A percentile compares a stretch with the other conserved stretches of the same genome.
phyloP scores from a whole-genome alignment of 2,888 invertebrate species.

The Rhagonycha lutea region DNA sequence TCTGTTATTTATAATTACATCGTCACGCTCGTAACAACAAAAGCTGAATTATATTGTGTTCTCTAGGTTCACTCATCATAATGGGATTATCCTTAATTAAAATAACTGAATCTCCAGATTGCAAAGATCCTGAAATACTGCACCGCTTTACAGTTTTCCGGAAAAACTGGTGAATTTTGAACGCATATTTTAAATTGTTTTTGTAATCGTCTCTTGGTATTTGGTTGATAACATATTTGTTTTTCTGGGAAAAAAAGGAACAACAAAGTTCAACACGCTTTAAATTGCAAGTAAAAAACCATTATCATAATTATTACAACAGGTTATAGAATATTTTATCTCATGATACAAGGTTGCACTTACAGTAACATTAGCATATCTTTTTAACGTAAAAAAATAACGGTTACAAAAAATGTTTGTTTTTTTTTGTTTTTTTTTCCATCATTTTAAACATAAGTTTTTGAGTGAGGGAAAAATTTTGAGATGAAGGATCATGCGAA shows the following conservation, averaged over 20 bases:
- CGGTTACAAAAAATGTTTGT: neutral
- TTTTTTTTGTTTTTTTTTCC: too few relatives aligned
- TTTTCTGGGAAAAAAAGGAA: neutral
- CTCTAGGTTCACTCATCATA: neutral
- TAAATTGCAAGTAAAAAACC: constrained; percentile 1
- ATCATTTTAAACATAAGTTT: neutral
- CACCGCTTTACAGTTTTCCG: too few relatives aligned
- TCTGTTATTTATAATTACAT: neutral
- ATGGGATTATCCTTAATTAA: neutral
- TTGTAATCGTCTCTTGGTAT: neutral
- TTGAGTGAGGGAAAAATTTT: neutral
- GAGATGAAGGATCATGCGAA: neutral
- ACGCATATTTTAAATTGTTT: neutral
- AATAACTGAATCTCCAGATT: neutral
- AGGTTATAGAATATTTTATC: neutral
- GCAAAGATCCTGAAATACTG: too few relatives aligned
- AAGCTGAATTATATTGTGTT: neutral
- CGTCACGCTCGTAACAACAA: neutral
- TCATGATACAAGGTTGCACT: constrained; percentile 1
- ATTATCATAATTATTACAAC: neutral
- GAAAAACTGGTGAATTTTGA: neutral
- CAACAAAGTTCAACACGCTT: neutral
- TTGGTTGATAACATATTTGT: neutral
- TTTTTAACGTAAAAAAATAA: neutral
- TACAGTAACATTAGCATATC: neutral